phyloP scores from a whole-genome alignment of 2,113 vertebrate genomes.

The Cathartes aura region DNA sequence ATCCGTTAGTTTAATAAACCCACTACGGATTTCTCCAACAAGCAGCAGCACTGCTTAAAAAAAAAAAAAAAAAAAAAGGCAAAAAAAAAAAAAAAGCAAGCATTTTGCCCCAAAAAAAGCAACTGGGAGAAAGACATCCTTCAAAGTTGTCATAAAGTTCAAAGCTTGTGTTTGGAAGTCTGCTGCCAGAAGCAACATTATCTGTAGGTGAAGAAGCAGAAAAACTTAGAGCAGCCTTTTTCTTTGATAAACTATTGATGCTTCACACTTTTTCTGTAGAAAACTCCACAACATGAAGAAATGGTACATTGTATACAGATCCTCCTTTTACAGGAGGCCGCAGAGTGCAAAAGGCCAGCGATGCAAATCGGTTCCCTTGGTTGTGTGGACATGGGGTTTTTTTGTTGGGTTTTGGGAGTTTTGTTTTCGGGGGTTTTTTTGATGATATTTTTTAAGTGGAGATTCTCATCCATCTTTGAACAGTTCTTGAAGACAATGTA shows the following conservation, averaged over 20 bases:
- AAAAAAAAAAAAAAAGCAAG: background rate
- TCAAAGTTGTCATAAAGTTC: background rate
- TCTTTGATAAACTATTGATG: background rate
- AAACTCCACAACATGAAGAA: background rate
- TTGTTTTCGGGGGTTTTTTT: background rate
- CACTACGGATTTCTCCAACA: background rate
- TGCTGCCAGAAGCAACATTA: background rate
- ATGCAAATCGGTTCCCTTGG: background rate
- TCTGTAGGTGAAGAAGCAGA: background rate
- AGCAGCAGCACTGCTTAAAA: background rate
- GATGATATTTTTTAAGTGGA: background rate
- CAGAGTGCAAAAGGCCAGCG: background rate
- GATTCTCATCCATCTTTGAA: background rate
- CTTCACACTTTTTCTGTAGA: background rate
- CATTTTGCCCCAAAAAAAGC: background rate
- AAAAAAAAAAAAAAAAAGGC: background rate
- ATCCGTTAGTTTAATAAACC: background rate
- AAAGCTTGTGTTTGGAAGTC: background rate
- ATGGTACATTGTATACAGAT: fast-evolving
- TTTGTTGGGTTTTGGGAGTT: background rate
- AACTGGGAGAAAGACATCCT: background rate
- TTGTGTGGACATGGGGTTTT: background rate
- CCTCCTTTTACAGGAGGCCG: background rate
- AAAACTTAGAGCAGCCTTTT: background rate
- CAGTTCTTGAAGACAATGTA: background rate